phyloP scores from a whole-genome alignment of 2,113 vertebrate species.

The Pituophis catenifer region DNA sequence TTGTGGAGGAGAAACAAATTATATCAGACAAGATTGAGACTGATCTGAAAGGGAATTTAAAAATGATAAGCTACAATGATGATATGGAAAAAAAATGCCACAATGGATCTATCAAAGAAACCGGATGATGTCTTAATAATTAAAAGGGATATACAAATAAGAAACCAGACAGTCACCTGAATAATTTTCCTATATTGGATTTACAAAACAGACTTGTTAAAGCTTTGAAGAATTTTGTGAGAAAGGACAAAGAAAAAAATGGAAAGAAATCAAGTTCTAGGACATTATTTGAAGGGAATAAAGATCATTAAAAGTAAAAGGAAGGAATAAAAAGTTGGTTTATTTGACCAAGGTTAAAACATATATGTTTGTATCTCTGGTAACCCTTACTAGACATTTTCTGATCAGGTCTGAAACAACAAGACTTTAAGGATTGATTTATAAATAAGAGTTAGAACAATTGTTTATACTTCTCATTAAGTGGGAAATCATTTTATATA shows the following conservation, averaged over 20 bases:
- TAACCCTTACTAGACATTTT: neutral
- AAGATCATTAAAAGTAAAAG: neutral
- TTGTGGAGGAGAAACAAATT: neutral
- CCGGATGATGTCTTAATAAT: neutral
- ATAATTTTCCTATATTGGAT: neutral
- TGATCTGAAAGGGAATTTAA: neutral
- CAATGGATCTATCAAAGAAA: neutral
- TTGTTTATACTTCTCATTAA: neutral
- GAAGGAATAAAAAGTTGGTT: neutral
- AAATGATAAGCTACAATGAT: neutral
- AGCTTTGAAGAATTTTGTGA: neutral
- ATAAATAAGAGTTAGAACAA: neutral
- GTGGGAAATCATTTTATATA: neutral
- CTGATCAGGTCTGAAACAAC: neutral
- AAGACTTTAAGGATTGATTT: neutral
- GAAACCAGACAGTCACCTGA: neutral
- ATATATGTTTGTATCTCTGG: neutral
- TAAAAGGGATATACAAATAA: neutral
- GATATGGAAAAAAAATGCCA: neutral
- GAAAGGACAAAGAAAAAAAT: neutral
- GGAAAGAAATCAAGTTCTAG: neutral
- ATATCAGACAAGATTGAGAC: neutral
- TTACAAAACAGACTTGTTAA: neutral
- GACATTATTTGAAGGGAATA: neutral
- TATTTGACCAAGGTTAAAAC: neutral